Base-by-base conservation (phyloP, 2,113 vertebrate species). In the Haemorhous mexicanus region DNA sequence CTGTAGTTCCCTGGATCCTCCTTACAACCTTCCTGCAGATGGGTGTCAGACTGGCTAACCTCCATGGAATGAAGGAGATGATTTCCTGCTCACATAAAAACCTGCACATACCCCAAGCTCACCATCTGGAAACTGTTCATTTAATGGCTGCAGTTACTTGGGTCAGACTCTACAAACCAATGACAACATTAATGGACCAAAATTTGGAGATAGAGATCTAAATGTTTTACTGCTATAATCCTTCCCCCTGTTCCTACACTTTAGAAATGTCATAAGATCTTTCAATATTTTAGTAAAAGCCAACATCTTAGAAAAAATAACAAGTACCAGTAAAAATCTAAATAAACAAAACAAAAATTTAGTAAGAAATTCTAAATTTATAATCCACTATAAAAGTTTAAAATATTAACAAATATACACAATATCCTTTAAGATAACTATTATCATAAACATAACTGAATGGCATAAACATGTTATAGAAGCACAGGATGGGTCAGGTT, bases 131-230 rank as follows among this genome's bases (percentile, higher is more conserved):
- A 95, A 50, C 32, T 84, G 28, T 16, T 68, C n/a, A 66, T 49
- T 88, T 77, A 61, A 84, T 26, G 28, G 47, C 8, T 67, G 18
- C 43, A 64, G 33, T 73, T 53, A 55, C 20, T 17, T 3, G 0
- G 20, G 17, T 62, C 68, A 84, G 50, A 44, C 24, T 70, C 24
- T 23, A 49, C 11, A n/a, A 41, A 56, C 16, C 0, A 0, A 22
- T 28, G 18, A 86, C 13, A 89, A 14, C 19, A 55, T n/a, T 46
- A 63, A 47, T 5, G 35, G 50, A 74, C 4, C 23, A 84, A 88
- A 89, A 83, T 69, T 26, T 74, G 89, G 59, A 87, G 32, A 83
- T 37, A 73, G 9, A 58, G n/a, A 92, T 46, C 32, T 62, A 69
- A 43, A 50, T n/a, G 32, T 66, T 56, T 92, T 62, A 69, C 37